phyloP scores from a whole-genome alignment of 2,888 invertebrate genomes.

The Drosophila quinaria region DNA sequence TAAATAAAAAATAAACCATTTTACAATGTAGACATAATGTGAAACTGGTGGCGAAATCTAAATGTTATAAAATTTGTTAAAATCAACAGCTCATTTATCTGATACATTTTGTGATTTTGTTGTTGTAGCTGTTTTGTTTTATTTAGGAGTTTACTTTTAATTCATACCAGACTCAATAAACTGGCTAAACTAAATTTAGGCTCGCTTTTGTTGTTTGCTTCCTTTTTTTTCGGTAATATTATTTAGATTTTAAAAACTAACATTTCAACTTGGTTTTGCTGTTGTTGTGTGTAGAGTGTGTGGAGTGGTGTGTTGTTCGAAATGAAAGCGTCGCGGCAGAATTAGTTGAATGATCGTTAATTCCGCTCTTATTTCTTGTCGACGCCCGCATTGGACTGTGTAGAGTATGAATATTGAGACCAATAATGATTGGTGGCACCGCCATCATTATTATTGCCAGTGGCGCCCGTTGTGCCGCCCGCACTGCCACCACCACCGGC shows the following conservation, averaged over 20 bases:
- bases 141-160: constrained; percentile 27
- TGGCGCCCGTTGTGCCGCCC: constrained; percentile 41
- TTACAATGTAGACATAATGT: constrained; percentile 21
- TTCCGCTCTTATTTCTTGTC: constrained; percentile 61
- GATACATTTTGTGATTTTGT: constrained; percentile 15
- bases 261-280: constrained; percentile 58
- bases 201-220: constrained; percentile 23
- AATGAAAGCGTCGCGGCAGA: constrained; percentile 30
- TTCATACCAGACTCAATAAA: constrained; percentile 53
- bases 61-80: constrained; percentile 31
- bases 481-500: constrained; percentile 54
- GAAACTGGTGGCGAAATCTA: constrained; percentile 12
- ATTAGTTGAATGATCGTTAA: not conserved
- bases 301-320: constrained; percentile 23
- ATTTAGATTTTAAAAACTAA: constrained; percentile 64
- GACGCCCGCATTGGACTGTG: constrained; percentile 74
- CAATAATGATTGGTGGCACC: constrained; percentile 83
- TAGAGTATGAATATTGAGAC: constrained; percentile 85
- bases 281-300: no score
- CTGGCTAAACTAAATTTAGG: constrained; percentile 67
- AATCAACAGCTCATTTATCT: constrained; percentile 33
- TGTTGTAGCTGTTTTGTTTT: constrained; percentile 11
- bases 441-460: constrained; percentile 67
- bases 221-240: constrained; percentile 22
- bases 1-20: constrained; percentile 28